Base-by-base conservation (phyloP, 2,113 vertebrate species). In the Stictonetta naevosa region DNA sequence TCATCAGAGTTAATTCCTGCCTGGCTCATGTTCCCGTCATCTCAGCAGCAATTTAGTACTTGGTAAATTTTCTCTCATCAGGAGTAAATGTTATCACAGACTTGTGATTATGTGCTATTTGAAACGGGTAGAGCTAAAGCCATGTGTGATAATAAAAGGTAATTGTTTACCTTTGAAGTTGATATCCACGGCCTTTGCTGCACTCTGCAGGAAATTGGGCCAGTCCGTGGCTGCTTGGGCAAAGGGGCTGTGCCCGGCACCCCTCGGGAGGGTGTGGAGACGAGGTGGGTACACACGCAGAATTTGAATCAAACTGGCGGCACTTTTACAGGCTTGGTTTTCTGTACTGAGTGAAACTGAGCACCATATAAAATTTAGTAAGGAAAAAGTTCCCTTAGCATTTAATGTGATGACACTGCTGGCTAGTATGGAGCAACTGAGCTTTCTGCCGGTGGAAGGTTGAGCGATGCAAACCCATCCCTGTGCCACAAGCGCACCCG, bases 61-160 rank as follows among this genome's bases (percentile, higher is more conserved):
- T 90, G 85, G 90, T 97, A 93, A 97, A 96, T 82, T 95, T 97
- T 96, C 83, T 96, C 96, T 97, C 94, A 93, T 96, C 94, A 87
- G 93, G 89, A 97, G 88, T 93, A 96, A 93, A 91, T 95, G 88
- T 92, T 94, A 96, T 96, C 94, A 94, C 91, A 86, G 95, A 79
- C 95, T 96, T 84, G 96, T 88, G 96, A 96, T 97, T 97, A 97
- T 72, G 88, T 89, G 86, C 89, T 96, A 90, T 93, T 96, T 96
- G 96, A 97, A 97, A 96, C 83, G 90, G 86, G 91, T 86, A 95
- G 82, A 78, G 92, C 86, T 91, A 92, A 95, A 95, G 92, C 92
- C 90, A 96, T 92, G 84, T 95, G 86, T 95, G 95, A 97, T 96
- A 97, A 96, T 91, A 97, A 96, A 97, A 97, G 89, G 93, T 95